These are phyloP conservation scores for Andinoacara biseriatus DNA, from an alignment of 2,113 vertebrate genomes.

Conservation along the genomic window DNA sequence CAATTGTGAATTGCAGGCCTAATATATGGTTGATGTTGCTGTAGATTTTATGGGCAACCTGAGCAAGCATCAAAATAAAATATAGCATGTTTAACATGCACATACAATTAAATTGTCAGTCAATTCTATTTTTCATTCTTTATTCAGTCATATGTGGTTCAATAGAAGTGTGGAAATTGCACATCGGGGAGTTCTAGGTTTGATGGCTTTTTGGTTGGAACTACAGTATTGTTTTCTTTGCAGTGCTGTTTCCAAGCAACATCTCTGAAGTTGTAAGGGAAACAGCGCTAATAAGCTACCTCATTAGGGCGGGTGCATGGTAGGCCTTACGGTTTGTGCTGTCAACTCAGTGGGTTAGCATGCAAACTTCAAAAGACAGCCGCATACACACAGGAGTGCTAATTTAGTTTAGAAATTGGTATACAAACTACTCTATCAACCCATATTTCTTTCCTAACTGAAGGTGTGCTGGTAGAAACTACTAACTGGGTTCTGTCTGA, in stretches of 20 bases:
- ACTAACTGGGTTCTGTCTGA: constrained; percentile 31
- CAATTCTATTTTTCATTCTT: constrained; percentile 3
- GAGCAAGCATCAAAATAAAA: background rate
- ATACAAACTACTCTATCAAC: constrained; percentile 65
- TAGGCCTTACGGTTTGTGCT: constrained; percentile 62
- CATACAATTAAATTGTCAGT: constrained; percentile 13
- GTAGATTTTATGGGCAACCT: background rate
- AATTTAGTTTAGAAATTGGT: constrained; percentile 65
- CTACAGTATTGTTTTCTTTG: constrained; percentile 57
- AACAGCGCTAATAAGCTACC: constrained; percentile 72
- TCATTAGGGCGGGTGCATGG: constrained; percentile 66
- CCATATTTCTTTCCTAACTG: constrained; percentile 30
- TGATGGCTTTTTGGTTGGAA: constrained; percentile 41
- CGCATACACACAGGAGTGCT: constrained; percentile 47
- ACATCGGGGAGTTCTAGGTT: constrained; percentile 36
- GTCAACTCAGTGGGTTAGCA: constrained; percentile 64
- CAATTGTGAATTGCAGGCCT: constrained; percentile 29
- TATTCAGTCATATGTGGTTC: constrained; percentile 26
- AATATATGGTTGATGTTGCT: constrained; percentile 11
- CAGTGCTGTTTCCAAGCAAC: constrained; percentile 66
- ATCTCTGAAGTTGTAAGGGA: constrained; percentile 52
- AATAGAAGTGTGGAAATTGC: constrained; percentile 26
- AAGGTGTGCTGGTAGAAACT: constrained; percentile 38
- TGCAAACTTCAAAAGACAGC: constrained; percentile 70
- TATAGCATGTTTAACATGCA: constrained; percentile 30